Base-by-base conservation (phyloP, 2,888 invertebrate species). In the Sphaeridia pumilis region DNA sequence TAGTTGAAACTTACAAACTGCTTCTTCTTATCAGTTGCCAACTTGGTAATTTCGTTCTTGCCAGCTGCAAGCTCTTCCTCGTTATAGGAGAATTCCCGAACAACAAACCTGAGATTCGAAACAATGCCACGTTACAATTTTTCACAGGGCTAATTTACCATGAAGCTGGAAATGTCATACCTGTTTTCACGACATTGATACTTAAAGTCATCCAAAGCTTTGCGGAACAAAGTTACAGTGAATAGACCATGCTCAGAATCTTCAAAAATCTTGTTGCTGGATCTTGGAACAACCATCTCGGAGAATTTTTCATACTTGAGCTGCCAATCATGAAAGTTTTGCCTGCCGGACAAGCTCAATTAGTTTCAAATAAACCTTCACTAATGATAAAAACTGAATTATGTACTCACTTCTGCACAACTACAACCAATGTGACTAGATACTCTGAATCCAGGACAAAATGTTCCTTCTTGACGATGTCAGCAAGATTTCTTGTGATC, bases 361-460 rank as follows among this genome's bases (percentile, higher is more conserved):
- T n/a, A 14, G 46, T 10, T 31, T 31, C 31, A 31, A 10, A 10
- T 31, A 31, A 31, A 31, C 31, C 12, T 48, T 10, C 31, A 31
- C 7, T 31, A 14, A 10, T 34, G 34, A 3, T 36, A 28, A 22
- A 25, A 20, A 36, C 12, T 45, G 35, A 49, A 48, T 17, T 53
- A 58, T 14, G 27, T 44, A 20, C 82, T 79, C 72, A 95, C 95
- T 87, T 95, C 66, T 94, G 93, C 60, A 99, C 92, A 68, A 98
- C 94, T 50, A 99, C 98, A 61, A 98, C 78, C 53, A 99, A 76
- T 4, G 98, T 99, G 66, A 89, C 87, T 68, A 99, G 78, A 73
- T 98, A 99, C 72, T 99, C 98, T 59, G 97, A 97, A 74, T 95
- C 93, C 68, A 95, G 76, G 51, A 99, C 93, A 74, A 99, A 99